Conservation (phyloP, 2,888 invertebrate genomes). For the Pammene aurita region DNA sequence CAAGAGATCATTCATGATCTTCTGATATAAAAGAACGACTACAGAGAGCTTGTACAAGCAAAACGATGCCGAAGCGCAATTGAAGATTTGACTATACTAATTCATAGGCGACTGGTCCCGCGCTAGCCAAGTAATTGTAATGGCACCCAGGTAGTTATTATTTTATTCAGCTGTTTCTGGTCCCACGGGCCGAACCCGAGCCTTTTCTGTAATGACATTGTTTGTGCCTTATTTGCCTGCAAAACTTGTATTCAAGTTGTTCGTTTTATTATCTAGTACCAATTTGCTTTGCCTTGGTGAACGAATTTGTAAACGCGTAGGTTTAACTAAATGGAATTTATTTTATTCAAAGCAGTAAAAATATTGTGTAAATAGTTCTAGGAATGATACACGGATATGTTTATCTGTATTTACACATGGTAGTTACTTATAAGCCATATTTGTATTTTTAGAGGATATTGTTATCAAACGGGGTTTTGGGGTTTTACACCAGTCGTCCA, state of each 20-base stretch:
- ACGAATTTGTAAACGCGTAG: constrained; percentile 26
- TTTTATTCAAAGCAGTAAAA: constrained; percentile 1
- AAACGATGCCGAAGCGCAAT: too few relatives aligned
- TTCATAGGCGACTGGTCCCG: too few relatives aligned
- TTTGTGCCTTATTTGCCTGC: constrained; percentile 30
- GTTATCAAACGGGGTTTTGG: constrained; percentile 1
- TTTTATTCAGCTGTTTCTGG: constrained; percentile 37
- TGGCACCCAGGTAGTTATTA: constrained; percentile 23
- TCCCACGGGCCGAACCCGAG: constrained; percentile 23
- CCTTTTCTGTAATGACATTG: constrained; percentile 38
- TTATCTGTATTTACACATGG: constrained; percentile 5
- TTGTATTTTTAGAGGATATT: constrained; percentile 17
- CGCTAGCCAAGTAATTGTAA: neutral
- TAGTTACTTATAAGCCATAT: neutral
- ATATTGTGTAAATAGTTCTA: constrained; percentile 3
- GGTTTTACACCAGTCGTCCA: constrained; percentile 10
- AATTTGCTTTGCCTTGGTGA: constrained; percentile 30
- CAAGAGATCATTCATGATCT: too few relatives aligned
- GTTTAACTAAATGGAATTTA: constrained; percentile 15
- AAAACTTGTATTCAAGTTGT: constrained; percentile 27
- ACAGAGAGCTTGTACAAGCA: too few relatives aligned
- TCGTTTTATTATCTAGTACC: constrained; percentile 22
- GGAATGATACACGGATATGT: constrained; percentile 4
- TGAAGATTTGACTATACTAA: too few relatives aligned
- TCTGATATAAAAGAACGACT: too few relatives aligned